phyloP scores from a whole-genome alignment of 2,113 vertebrate species.

The Xenopus borealis region DNA sequence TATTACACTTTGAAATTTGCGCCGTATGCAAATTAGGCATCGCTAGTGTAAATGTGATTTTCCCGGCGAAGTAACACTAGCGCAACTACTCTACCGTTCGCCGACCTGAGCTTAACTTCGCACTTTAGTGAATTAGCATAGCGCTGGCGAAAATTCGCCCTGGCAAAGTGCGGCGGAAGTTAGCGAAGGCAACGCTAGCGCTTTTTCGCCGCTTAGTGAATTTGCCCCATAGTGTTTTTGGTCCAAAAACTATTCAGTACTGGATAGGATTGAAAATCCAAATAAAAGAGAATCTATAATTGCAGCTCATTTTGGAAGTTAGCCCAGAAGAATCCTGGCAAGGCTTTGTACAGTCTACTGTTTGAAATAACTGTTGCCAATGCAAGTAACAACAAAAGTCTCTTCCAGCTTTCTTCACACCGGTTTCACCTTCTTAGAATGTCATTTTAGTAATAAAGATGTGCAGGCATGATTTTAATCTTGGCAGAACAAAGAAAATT shows the following conservation, averaged over 20 bases:
- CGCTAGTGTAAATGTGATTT: too few relatives aligned
- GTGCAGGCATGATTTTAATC: slow-evolving; percentile 22
- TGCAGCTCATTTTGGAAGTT: slow-evolving; percentile 12
- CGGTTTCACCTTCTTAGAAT: slow-evolving; percentile 39
- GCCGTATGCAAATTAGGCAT: too few relatives aligned
- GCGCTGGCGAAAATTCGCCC: too few relatives aligned
- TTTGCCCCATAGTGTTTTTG: slow-evolving; percentile 17
- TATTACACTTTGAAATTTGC: too few relatives aligned
- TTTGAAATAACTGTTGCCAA: slow-evolving; percentile 36
- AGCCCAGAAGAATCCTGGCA: slow-evolving; percentile 34
- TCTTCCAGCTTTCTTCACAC: slow-evolving; percentile 25
- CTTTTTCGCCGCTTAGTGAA: too few relatives aligned
- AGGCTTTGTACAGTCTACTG: slow-evolving; percentile 28
- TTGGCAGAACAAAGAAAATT: slow-evolving; percentile 14
- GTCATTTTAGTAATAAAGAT: slow-evolving; percentile 19
- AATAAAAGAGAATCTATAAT: slow-evolving; percentile 25
- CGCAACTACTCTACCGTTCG: too few relatives aligned
- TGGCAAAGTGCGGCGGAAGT: too few relatives aligned
- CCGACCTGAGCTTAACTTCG: too few relatives aligned
- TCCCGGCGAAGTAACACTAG: too few relatives aligned
- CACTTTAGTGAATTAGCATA: too few relatives aligned
- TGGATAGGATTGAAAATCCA: slow-evolving; percentile 12
- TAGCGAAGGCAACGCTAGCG: too few relatives aligned
- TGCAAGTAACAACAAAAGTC: slow-evolving; percentile 35
- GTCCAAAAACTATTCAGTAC: slow-evolving; percentile 28